These are phyloP conservation scores for Pimephales promelas DNA, from an alignment of 2,113 vertebrate genomes.

Conservation along the genomic window DNA sequence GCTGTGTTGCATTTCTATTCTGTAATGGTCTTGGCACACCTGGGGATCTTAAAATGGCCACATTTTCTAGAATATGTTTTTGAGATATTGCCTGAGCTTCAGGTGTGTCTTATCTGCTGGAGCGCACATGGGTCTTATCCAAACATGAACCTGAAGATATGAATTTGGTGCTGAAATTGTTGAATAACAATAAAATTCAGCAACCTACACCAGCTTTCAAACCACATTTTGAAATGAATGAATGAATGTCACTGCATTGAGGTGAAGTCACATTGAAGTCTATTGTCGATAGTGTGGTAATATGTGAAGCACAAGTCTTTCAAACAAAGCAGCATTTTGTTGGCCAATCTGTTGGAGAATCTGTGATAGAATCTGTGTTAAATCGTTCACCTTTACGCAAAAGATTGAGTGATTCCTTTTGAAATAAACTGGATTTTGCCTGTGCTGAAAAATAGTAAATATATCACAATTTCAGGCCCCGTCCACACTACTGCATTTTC, in stretches of 20 bases:
- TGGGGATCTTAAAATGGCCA: constrained; percentile 8
- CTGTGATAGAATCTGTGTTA: no score
- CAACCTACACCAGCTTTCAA: neutral
- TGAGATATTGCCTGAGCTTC: constrained; percentile 5
- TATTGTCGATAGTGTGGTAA: no score
- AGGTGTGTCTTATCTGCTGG: constrained; percentile 23
- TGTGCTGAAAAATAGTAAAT: no score
- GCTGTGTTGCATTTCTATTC: constrained; percentile 16
- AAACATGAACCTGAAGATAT: neutral
- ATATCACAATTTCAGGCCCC: no score
- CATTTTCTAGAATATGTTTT: neutral
- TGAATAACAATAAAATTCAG: constrained; percentile 9
- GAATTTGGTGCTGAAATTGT: neutral
- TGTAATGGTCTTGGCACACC: neutral
- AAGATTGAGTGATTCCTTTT: no score
- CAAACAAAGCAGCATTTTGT: no score
- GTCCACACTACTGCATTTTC: no score
- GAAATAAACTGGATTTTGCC: no score
- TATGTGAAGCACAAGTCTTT: no score
- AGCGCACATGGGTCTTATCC: neutral
- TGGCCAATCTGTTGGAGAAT: no score
- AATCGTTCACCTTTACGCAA: no score
- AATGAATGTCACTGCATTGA: neutral
- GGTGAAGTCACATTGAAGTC: no score
- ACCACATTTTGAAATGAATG: neutral